Evolutionary conservation across 2,113 vertebrate genomes (phyloP).

Genomic region (Forbesichthys papilliferus): DNA sequence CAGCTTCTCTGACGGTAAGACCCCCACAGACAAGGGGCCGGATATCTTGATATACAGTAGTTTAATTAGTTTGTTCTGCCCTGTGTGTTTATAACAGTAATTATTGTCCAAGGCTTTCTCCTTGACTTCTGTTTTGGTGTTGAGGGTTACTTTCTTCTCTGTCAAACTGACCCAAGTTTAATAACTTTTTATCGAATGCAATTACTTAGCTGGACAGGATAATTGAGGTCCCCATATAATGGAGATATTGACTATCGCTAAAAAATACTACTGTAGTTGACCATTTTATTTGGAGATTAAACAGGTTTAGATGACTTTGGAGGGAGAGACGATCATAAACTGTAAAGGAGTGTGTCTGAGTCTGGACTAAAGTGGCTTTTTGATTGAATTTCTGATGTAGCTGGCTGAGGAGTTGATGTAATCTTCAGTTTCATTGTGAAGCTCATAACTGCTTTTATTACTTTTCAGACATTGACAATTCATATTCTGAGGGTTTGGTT

Average conservation of each 20-base stretch:
- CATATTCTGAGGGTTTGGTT: not conserved
- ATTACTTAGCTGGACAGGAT: constrained; percentile 16
- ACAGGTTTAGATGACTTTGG: not conserved
- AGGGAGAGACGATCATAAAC: not conserved
- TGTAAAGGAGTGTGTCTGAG: not conserved
- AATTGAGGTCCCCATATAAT: constrained; percentile 10
- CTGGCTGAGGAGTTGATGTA: not conserved
- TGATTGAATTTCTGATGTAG: constrained; percentile 5
- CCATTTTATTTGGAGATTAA: constrained; percentile 1
- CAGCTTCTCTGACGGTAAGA: constrained; percentile 99
- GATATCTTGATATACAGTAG: not conserved
- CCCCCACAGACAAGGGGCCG: not conserved
- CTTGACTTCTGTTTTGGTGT: not conserved
- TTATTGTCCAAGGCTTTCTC: not conserved
- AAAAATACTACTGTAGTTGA: not conserved
- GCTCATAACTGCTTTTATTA: not conserved
- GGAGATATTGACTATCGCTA: not conserved
- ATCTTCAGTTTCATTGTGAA: not conserved
- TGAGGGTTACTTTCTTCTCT: not conserved
- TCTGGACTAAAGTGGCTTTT: not conserved
- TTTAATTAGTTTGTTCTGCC: too few relatives aligned
- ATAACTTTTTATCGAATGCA: constrained; percentile 4
- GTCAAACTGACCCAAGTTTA: constrained; percentile 4
- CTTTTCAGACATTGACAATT: not conserved
- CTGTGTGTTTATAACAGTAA: too few relatives aligned